These are phyloP conservation scores for Cremastinae sp. DNA, from an alignment of 2,888 invertebrate genomes.

Conservation along the genomic window DNA sequence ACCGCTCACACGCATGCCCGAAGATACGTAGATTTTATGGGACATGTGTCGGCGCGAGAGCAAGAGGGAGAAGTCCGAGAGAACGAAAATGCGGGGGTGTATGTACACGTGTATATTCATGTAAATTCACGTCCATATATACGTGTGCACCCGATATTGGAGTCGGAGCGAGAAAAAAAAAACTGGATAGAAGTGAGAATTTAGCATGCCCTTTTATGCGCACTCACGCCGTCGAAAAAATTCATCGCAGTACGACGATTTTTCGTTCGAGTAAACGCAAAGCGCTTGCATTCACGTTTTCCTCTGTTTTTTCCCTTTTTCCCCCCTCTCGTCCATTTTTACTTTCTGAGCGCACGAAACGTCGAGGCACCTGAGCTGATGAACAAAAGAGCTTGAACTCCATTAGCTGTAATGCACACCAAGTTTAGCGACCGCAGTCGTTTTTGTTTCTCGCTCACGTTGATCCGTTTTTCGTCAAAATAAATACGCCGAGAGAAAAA, in stretches of 20 bases:
- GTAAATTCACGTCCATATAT: slow-evolving; percentile 21
- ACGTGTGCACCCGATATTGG: slow-evolving; percentile 42
- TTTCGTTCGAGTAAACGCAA: slow-evolving; percentile 52
- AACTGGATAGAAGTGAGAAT: slow-evolving; percentile 11
- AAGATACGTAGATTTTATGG: slow-evolving; percentile 10
- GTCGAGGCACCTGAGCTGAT: too few species aligned
- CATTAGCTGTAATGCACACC: too few species aligned
- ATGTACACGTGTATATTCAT: too few species aligned
- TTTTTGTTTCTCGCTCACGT: too few species aligned
- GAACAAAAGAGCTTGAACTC: too few species aligned
- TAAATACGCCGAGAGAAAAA: too few species aligned
- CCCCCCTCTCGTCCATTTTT: too few species aligned
- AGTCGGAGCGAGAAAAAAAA: slow-evolving; percentile 2
- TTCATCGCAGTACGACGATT: slow-evolving; percentile 51
- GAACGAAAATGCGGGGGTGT: too few species aligned
- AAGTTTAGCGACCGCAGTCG: too few species aligned
- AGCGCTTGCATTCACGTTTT: slow-evolving; percentile 27
- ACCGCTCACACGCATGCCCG: slow-evolving; percentile 23
- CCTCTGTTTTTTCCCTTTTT: not conserved
- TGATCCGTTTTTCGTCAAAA: too few species aligned
- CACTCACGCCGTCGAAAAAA: slow-evolving; percentile 51
- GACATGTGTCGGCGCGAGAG: slow-evolving; percentile 31
- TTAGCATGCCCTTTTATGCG: slow-evolving; percentile 56
- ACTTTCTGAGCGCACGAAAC: too few species aligned
- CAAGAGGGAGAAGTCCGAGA: too few species aligned